Base-by-base conservation (phyloP, 2,797 vertebrate genomes). In the Leptatherina wallacei region DNA sequence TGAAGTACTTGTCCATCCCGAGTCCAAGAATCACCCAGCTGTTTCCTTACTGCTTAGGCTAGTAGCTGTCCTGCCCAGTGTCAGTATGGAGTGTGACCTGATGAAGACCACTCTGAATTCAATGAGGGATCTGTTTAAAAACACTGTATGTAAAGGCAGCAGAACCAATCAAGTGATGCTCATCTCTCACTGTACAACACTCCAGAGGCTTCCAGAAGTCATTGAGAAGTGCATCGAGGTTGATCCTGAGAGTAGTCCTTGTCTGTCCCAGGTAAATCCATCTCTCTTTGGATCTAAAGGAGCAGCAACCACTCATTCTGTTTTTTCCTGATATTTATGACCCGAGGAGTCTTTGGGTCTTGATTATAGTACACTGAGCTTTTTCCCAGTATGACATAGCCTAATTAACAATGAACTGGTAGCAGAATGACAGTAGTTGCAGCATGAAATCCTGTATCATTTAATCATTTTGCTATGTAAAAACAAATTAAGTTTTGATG, bases 31-130 rank as follows among this genome's bases (percentile, higher is more conserved):
- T 86, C 96, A 97, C 84, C 96, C 97, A 2, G 95, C 97, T 0
- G 95, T 99, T 18, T 94, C 96, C 0, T 93, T 95, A 0, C 90
- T 99, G 77, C 96, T 99, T 1, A 95, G 97, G 75, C 95, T 98
- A 14, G 91, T 98, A 0, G 97, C 96, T 8, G 96, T 97, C 35
- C 94, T 99, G 68, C 98, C 98, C 0, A 95, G 97, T 61, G 96
- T 99, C 87, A 97, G 96, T 65, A 96, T 98, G 78, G 97, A 98
- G 81, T 97, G 94, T 2, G 96, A 97, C 77, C 95, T 96, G 66
- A 97, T 96, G 3, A 97, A 97, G 88, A 91, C 95, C 0, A 97
- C 96, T 0, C 89, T 97, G 11, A 97, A 95, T 70, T 96, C 96
- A 12, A 91, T 98, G 72, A 97, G 95, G 86, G 95, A 94, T 0